Conservation (phyloP, 2,113 vertebrate genomes). For the Vulpes ferrilata region DNA sequence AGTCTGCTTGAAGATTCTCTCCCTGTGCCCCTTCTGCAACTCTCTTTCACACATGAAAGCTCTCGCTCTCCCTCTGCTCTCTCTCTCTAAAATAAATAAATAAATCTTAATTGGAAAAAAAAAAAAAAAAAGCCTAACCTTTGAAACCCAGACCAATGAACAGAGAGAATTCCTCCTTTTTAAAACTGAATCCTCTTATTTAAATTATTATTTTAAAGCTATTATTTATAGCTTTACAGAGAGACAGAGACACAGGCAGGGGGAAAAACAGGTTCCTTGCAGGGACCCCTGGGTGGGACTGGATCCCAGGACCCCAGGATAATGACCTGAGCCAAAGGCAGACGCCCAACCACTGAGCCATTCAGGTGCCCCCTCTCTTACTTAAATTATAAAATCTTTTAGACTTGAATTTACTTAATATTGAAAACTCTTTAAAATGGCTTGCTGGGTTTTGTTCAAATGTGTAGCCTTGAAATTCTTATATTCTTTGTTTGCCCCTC, state of each 20-base stretch:
- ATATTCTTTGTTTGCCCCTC: not conserved
- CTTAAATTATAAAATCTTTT: slow-evolving; percentile 10
- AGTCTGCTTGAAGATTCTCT: not conserved
- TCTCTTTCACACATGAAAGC: not conserved
- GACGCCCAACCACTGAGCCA: no score
- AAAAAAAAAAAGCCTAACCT: not conserved
- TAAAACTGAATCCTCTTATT: slow-evolving; percentile 28
- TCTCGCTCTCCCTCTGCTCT: not conserved
- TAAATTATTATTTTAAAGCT: not conserved
- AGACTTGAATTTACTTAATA: slow-evolving; percentile 38
- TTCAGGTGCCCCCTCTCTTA: not conserved
- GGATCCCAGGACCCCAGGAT: no score
- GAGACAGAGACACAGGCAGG: no score
- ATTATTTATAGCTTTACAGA: no score
- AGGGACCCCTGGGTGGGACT: no score
- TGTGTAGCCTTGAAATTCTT: not conserved
- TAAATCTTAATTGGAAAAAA: not conserved
- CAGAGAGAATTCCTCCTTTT: not conserved
- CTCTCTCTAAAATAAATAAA: not conserved
- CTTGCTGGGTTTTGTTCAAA: not conserved
- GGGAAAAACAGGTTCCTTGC: no score
- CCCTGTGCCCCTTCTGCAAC: not conserved
- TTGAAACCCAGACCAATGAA: not conserved
- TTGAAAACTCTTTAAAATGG: slow-evolving; percentile 10
- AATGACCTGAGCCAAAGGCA: no score